Percentiles rank a stretch among this genome's conserved stretches.
Evolutionary conservation across 2,888 invertebrate genomes (phyloP).

Genomic region (Apoda limacodes): DNA sequence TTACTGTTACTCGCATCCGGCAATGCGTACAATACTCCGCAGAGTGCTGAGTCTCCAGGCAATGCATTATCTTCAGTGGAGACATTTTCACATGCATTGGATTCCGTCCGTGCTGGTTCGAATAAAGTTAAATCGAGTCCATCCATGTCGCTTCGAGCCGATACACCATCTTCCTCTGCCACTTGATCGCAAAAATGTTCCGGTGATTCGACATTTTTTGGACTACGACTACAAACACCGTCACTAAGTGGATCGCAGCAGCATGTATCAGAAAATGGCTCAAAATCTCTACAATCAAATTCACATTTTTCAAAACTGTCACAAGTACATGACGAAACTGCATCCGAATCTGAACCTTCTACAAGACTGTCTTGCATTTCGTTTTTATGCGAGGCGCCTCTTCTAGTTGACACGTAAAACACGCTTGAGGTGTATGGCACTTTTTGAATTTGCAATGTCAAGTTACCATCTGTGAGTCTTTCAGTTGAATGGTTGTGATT

Average conservation of each 20-base stretch:
- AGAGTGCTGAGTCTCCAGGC: constrained; percentile 37
- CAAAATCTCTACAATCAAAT: constrained; percentile 69
- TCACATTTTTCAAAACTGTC: constrained; percentile 69
- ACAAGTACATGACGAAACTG: constrained; percentile 65
- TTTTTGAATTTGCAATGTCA: constrained; percentile 51
- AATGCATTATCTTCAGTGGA: constrained; percentile 25
- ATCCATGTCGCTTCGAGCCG: constrained; percentile 72
- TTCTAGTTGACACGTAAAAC: constrained; percentile 50
- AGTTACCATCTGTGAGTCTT: constrained; percentile 29
- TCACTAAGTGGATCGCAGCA: constrained; percentile 66
- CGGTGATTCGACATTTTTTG: constrained; percentile 60
- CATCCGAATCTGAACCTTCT: constrained; percentile 60
- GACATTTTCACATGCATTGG: constrained; percentile 30
- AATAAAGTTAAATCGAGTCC: constrained; percentile 75
- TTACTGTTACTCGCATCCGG: constrained; percentile 47
- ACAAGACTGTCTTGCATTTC: constrained; percentile 35
- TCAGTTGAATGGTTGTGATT: constrained; percentile 29
- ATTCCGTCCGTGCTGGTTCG: constrained; percentile 67
- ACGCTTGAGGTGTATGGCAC: constrained; percentile 58
- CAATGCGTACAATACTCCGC: constrained; percentile 51
- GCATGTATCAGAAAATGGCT: constrained; percentile 72
- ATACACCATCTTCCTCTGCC: constrained; percentile 51
- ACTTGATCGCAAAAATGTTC: constrained; percentile 52
- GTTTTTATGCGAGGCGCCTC: constrained; percentile 36
- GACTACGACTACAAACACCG: constrained; percentile 60